Conservation (phyloP, 1,140 invertebrate genomes). For the Aphelinus certus region DNA sequence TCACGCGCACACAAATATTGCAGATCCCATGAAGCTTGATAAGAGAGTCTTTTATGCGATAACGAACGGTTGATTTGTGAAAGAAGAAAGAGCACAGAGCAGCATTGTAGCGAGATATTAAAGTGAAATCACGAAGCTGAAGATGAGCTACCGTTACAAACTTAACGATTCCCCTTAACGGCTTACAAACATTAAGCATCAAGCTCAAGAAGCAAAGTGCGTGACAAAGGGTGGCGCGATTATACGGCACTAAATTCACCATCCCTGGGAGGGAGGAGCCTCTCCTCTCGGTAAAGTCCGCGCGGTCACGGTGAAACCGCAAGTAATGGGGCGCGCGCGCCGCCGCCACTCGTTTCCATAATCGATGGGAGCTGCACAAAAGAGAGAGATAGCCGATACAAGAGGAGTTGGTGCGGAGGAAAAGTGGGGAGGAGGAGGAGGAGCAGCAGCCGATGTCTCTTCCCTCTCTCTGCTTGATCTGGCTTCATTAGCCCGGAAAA, state of each 20-base stretch:
- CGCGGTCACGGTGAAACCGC: conserved; percentile 25
- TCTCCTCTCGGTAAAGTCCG: conserved; percentile 30
- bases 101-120: no score
- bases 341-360: conserved; percentile 32
- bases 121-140: neutral
- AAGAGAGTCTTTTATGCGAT: neutral
- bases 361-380: conserved; percentile 15
- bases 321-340: conserved; percentile 30
- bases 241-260: conserved; percentile 32
- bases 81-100: neutral
- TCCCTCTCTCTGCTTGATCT: neutral
- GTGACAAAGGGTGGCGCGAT: conserved; percentile 28
- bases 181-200: conserved; percentile 30
- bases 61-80: neutral
- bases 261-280: conserved; percentile 4
- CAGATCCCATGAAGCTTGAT: no score
- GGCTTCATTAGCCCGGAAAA: conserved; percentile 19
- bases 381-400: neutral
- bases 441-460: no score
- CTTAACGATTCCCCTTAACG: conserved; percentile 17
- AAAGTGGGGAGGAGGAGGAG: no score
- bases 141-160: conserved; percentile 1
- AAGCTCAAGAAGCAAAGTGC: neutral
- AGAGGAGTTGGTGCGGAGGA: neutral
- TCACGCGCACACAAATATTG: no score